These are phyloP conservation scores for Tichodroma muraria DNA, from an alignment of 2,113 vertebrate species.

Conservation along the genomic window DNA sequence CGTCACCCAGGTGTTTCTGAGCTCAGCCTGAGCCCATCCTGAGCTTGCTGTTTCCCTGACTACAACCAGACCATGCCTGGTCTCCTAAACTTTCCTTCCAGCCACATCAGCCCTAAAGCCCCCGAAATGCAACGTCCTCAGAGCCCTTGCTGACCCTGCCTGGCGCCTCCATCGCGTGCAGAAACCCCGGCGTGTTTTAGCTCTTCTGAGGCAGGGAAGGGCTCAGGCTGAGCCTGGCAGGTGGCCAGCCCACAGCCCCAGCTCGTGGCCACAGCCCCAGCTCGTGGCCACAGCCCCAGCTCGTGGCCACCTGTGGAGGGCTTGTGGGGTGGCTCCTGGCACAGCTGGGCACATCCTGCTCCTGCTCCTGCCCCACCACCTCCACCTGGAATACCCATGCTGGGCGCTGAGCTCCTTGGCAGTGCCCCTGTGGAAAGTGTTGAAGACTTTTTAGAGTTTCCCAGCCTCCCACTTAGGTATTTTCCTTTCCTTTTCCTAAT, in stretches of 20 bases:
- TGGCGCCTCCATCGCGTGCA: rapidly evolving
- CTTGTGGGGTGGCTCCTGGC: neutral
- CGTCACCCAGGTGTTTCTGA: rapidly evolving
- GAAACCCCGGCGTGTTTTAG: rapidly evolving
- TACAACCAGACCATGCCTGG: rapidly evolving
- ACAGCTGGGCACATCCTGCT: neutral
- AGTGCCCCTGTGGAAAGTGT: neutral
- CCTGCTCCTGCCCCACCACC: neutral
- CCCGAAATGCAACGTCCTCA: rapidly evolving
- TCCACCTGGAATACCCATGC: neutral
- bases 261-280: neutral
- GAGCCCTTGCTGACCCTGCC: neutral
- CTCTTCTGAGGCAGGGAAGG: neutral
- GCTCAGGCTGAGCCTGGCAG: neutral
- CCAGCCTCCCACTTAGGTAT: neutral
- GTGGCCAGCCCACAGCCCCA: neutral
- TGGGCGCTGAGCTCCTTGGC: neutral
- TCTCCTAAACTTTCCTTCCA: neutral
- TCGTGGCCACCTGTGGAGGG: neutral
- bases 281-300: neutral
- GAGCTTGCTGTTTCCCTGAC: neutral
- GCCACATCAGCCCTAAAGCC: neutral
- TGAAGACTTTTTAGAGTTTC: neutral
- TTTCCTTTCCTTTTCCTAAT: neutral
- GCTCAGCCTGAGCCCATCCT: neutral